Percentiles rank a stretch among this genome's conserved stretches.
Evolutionary conservation across 1,140 invertebrate genomes (phyloP).

Genomic region (Galendromus occidentalis): DNA sequence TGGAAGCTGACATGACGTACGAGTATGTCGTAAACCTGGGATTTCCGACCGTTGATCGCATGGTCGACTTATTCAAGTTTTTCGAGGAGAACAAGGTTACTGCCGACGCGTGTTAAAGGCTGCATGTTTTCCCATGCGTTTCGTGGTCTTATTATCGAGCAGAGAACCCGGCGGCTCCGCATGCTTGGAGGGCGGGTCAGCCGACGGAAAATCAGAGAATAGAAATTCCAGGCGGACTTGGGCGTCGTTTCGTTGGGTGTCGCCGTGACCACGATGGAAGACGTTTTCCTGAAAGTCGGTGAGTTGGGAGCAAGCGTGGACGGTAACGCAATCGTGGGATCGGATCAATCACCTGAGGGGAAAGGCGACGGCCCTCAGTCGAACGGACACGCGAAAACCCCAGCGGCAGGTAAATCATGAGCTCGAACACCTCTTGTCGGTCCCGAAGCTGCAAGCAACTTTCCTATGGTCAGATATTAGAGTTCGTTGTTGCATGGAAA

Average conservation of each 20-base stretch:
- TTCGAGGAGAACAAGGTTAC: neutral
- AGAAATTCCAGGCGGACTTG: slow-evolving; percentile 28
- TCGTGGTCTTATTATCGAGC: neutral
- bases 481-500: slow-evolving; percentile 33
- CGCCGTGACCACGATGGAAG: slow-evolving; percentile 58
- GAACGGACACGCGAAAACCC: no score
- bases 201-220: no score
- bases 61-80: neutral
- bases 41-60: neutral
- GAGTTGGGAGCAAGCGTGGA: neutral
- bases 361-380: no score
- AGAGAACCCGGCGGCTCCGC: neutral
- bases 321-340: no score
- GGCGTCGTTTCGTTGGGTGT: slow-evolving; percentile 53
- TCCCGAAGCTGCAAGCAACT: neutral
- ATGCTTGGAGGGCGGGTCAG: no score
- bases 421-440: no score
- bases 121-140: neutral
- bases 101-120: neutral
- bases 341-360: no score
- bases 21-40: neutral
- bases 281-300: slow-evolving; percentile 54
- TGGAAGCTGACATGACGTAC: slow-evolving; percentile 2
- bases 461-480: slow-evolving; percentile 33
- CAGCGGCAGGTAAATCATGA: no score